These are phyloP conservation scores for Lasioglossum figueresi DNA, from an alignment of 2,888 invertebrate genomes.

Conservation along the genomic window DNA sequence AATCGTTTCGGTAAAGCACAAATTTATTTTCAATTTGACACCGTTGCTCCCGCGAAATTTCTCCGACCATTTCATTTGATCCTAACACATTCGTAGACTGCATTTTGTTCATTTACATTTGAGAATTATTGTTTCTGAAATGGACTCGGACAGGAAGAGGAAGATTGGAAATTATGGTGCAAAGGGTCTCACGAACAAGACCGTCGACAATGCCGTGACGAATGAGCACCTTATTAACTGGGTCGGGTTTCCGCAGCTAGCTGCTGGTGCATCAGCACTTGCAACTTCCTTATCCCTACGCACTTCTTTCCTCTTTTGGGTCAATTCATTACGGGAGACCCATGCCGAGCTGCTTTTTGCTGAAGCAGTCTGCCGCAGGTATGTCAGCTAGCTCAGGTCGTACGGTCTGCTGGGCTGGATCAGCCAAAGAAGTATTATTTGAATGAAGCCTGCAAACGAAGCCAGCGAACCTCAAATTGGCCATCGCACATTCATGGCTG, in stretches of 20 bases:
- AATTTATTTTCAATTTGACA: background rate
- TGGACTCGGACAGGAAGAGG: background rate
- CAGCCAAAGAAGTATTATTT: background rate
- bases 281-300: constrained; percentile 11
- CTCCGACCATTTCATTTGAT: background rate
- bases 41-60: background rate
- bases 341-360: background rate
- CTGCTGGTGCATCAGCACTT: background rate
- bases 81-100: background rate
- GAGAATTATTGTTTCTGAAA: background rate
- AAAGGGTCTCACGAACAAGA: background rate
- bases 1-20: background rate
- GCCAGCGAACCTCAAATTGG: background rate
- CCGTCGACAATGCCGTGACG: background rate
- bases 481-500: background rate
- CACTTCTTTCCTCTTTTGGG: constrained; percentile 14
- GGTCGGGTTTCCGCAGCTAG: constrained; percentile 1
- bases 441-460: background rate
- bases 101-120: background rate
- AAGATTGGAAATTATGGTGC: background rate
- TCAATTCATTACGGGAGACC: constrained; percentile 14
- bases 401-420: background rate
- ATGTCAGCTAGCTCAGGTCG: background rate
- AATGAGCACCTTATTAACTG: constrained; percentile 5
- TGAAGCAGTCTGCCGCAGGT: background rate